Conservation (phyloP, 2,113 vertebrate genomes). For the Sminthopsis crassicaudata region DNA sequence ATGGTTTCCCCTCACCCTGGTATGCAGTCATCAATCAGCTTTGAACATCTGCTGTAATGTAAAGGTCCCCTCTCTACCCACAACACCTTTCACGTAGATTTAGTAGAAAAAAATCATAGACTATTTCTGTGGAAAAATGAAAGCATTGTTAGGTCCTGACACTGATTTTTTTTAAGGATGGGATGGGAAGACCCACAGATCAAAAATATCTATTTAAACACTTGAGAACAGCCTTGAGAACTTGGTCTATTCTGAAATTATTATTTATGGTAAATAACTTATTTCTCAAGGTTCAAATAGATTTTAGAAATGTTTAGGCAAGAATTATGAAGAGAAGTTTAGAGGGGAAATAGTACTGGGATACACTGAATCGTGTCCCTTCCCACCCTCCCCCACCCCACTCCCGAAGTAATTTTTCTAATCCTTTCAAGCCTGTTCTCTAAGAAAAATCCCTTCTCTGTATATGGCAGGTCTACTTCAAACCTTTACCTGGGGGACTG, state of each 20-base stretch:
- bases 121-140: background rate
- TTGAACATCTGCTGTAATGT: background rate
- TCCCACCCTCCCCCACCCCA: too few relatives aligned
- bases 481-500: background rate
- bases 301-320: background rate
- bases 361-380: background rate
- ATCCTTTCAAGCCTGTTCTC: background rate
- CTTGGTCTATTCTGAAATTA: background rate
- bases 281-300: background rate
- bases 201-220: background rate
- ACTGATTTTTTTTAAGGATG: background rate
- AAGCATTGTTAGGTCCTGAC: background rate
- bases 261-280: background rate
- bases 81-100: background rate
- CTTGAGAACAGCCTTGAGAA: background rate
- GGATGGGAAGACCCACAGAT: background rate
- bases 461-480: background rate
- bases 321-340: background rate
- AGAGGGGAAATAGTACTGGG: background rate
- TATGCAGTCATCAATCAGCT: background rate
- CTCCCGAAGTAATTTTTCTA: accelerated
- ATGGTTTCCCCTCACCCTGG: background rate
- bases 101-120: background rate
- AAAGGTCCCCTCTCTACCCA: background rate
- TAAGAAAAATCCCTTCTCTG: background rate